Evolutionary conservation across 2,888 invertebrate species (phyloP), one percentile per base, ranked within the genome.

Genomic region (Brenthis daphne): DNA sequence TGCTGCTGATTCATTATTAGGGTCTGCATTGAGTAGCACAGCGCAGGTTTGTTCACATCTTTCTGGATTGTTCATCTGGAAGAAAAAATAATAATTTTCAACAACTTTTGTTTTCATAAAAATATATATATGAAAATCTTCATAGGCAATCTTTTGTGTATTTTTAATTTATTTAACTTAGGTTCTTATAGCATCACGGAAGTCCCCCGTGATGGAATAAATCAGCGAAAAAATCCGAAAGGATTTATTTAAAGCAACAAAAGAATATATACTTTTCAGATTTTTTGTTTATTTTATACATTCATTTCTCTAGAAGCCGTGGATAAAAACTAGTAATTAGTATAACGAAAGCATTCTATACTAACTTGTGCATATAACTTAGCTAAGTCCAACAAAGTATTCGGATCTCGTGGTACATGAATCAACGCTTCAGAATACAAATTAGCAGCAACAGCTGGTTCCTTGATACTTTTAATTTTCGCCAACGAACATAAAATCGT

Each of bases 1-100:
- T 1, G 97, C 97, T 0, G 99, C 99, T 0, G 96, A 95, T 84
- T 99, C 98, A 85, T 98, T 98, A 77, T 97, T 97, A 1, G 96
- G 95, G 82, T 99, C 98, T 1, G 96, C 93, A 77, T 96, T 96
- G 61, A 99, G 89, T 37, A 99, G 93, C 12, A 96, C 94, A 64
- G 96, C 94, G 80, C 99, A 98, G 0, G 96, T 96, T 79, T 97
- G 96, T 76, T 98, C 96, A 84, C 99, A 99, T 75, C 96, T 94
- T 72, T 98, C 97, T 74, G 98, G 93, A 79, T 97, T 96, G 79
- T 97, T 97, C 79, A 96, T 95, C 95, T 96, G 79, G 47, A 84
- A 84, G 71, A 11, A 48, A 50, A 50, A 16, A 6, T 33, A 3
- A 29, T 14, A 14, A 5, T 5, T 8, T n/a, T 37, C 11, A 29